phyloP scores from a whole-genome alignment of 1,140 invertebrate genomes.

The Caerostris extrusa region DNA sequence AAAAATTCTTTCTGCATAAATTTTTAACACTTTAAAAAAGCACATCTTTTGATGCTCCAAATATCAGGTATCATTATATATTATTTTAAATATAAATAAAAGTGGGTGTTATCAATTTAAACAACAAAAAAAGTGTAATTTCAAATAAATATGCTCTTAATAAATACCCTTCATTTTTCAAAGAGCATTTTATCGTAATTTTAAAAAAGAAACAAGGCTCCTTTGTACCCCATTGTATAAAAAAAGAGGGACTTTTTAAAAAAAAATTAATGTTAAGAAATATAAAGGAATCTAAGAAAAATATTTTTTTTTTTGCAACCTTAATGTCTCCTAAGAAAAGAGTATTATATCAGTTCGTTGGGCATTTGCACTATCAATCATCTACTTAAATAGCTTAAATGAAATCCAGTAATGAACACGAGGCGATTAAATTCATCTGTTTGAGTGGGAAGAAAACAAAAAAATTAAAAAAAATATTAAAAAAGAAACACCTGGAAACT shows the following conservation, averaged over 20 bases:
- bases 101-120: conserved; percentile 26
- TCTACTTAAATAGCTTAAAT: conserved; percentile 49
- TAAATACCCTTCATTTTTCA: conserved; percentile 54
- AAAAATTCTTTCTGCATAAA: not conserved
- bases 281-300: not conserved
- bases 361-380: conserved; percentile 26
- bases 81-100: conserved; percentile 8
- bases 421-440: conserved; percentile 63
- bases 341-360: not conserved
- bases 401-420: conserved; percentile 39
- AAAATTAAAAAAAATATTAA: no score
- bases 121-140: not conserved
- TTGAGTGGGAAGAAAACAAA: not conserved
- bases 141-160: conserved; percentile 54
- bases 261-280: not conserved
- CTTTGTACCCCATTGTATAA: not conserved
- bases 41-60: not conserved
- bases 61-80: not conserved
- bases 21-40: not conserved
- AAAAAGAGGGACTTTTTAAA: conserved; percentile 18
- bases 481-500: not conserved
- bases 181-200: conserved; percentile 20
- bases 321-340: conserved; percentile 29
- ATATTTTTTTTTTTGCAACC: not conserved
- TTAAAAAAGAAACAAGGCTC: conserved; percentile 1